A percentile compares a stretch with the other conserved stretches of the same genome.
phyloP scores from a whole-genome alignment of 2,113 vertebrate genomes.

The Aegotheles bennettii region DNA sequence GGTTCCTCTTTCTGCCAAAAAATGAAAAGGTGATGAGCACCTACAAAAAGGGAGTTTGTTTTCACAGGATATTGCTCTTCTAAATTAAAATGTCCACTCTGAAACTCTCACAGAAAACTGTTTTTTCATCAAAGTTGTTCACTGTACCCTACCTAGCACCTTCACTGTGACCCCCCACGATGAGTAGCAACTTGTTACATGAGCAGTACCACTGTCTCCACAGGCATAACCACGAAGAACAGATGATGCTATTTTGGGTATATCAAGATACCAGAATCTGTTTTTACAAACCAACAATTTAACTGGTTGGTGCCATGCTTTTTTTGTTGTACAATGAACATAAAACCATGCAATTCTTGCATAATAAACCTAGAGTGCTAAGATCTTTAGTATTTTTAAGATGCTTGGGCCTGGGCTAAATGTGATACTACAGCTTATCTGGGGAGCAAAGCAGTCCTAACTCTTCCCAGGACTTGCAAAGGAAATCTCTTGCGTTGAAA shows the following conservation, averaged over 20 bases:
- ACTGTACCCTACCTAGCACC: background rate
- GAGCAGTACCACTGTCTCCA: background rate
- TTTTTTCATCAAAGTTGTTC: background rate
- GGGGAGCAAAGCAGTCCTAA: background rate
- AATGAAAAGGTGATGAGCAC: background rate
- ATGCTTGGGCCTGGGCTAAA: background rate
- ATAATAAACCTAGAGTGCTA: background rate
- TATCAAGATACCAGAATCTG: background rate
- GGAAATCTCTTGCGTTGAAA: background rate
- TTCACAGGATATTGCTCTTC: background rate
- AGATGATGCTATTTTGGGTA: background rate
- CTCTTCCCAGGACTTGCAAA: background rate
- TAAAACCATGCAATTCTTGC: background rate
- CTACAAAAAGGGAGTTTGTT: background rate
- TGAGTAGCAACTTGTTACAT: background rate
- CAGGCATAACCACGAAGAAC: background rate
- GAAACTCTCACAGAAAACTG: background rate
- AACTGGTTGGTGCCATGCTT: background rate
- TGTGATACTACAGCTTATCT: background rate
- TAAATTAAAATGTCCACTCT: background rate
- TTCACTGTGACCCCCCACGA: background rate
- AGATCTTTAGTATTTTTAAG: background rate
- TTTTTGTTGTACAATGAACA: background rate
- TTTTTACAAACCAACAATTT: background rate
- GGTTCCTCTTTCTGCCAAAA: background rate